A percentile compares a stretch with the other conserved stretches of the same genome.
These are phyloP conservation scores for Eristalinus aeneus DNA, from an alignment of 2,888 invertebrate genomes.

Conservation along the genomic window DNA sequence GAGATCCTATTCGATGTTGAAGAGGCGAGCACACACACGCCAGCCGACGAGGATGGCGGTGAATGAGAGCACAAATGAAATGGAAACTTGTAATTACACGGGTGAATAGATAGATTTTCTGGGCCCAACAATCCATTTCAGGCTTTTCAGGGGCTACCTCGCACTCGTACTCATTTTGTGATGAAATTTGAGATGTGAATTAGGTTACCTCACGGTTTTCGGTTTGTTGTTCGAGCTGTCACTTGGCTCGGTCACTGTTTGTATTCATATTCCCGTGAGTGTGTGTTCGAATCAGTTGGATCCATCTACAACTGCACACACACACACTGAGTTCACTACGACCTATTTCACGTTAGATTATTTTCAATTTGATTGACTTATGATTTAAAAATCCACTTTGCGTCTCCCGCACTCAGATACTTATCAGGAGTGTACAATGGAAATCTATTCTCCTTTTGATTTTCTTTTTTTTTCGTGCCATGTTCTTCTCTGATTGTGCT, in stretches of 20 bases:
- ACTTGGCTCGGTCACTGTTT: conserved; percentile 29
- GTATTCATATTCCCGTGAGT: conserved; percentile 3
- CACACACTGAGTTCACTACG: conserved; percentile 42
- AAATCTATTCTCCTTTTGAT: conserved; percentile 17
- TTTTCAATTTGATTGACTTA: conserved; percentile 70
- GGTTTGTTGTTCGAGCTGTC: conserved; percentile 41
- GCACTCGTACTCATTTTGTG: conserved; percentile 36
- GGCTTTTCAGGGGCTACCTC: conserved; percentile 65
- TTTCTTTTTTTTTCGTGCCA: conserved; percentile 19
- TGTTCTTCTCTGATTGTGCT: conserved; percentile 17
- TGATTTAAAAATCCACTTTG: conserved; percentile 70
- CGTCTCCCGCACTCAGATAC: conserved; percentile 64
- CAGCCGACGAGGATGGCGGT: neutral
- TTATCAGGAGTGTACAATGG: conserved; percentile 60
- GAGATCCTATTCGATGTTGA: conserved; percentile 43
- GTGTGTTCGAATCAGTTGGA: conserved; percentile 31
- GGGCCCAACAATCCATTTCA: conserved; percentile 58
- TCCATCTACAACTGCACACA: conserved; percentile 9
- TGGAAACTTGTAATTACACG: conserved; percentile 71
- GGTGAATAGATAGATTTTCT: conserved; percentile 64
- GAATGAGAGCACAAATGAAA: conserved; percentile 60
- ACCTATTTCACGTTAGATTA: conserved; percentile 71
- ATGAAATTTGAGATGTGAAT: conserved; percentile 70
- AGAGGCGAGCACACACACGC: conserved; percentile 27
- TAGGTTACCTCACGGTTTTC: conserved; percentile 59